A percentile compares a stretch with the other conserved stretches of the same genome.
Evolutionary conservation across 2,888 invertebrate species (phyloP).

Genomic region (Resseliella maxima): DNA sequence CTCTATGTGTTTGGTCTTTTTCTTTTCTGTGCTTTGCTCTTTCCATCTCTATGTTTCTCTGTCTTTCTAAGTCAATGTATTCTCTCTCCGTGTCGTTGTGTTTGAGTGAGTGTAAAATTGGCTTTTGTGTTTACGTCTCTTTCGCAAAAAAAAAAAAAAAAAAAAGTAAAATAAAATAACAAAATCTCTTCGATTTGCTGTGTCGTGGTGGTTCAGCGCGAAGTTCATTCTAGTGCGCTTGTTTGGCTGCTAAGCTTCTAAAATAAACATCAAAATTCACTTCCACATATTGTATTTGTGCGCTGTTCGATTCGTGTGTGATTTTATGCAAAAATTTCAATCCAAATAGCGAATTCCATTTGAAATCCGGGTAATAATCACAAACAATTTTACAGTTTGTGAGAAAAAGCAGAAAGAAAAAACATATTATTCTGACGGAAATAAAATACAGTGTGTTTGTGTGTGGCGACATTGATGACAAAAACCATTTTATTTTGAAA

Average conservation of each 20-base stretch:
- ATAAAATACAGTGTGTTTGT: too few species aligned
- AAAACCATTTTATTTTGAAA: constrained; percentile 11
- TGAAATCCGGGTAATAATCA: too few species aligned
- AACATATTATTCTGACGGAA: too few species aligned
- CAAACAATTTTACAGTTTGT: too few species aligned
- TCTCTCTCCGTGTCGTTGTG: too few species aligned
- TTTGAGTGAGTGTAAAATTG: constrained; percentile 18
- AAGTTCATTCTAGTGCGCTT: constrained; percentile 37
- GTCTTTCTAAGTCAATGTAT: too few species aligned
- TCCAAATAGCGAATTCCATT: neutral
- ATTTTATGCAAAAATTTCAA: constrained; percentile 5
- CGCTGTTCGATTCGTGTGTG: neutral
- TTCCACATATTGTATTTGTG: neutral
- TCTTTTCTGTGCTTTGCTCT: neutral
- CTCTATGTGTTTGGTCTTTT: neutral
- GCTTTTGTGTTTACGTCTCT: neutral
- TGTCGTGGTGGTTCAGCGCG: neutral
- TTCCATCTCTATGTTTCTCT: too few species aligned
- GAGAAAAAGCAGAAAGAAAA: too few species aligned
- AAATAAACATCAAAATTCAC: neutral
- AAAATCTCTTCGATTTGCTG: neutral
- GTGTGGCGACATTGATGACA: constrained; percentile 42
- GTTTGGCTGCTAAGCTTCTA: constrained; percentile 38
- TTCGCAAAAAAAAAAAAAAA: too few species aligned
- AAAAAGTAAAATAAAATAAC: too few species aligned